Evolutionary conservation across 37 sponge, comb jelly and placozoan species (phyloP), one percentile per base, ranked within the genome.

Genomic region (Chondrilla cf. caribensis): DNA sequence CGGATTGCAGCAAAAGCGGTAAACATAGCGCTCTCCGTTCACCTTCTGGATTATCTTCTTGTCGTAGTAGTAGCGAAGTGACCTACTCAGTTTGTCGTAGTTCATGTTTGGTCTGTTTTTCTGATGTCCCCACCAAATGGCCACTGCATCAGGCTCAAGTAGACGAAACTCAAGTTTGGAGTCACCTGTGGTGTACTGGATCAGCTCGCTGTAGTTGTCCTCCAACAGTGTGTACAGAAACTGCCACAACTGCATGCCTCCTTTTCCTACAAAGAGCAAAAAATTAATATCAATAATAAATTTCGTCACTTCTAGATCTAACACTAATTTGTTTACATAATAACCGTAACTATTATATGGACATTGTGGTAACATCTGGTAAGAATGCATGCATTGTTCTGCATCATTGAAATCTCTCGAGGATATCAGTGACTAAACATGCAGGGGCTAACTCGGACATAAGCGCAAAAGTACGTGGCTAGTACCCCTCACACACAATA

Each of bases 191-290:
- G 89, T 91, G 87, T 91, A 95, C 58, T 89, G 84, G 60, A 95
- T 95, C 21, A 95, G 79, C 0, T 93, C 80, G 2, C 65, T 42
- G 55, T 86, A 86, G 19, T 84, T 67, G 43, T 95, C 87, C 41
- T 76, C 82, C 66, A 95, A 79, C 51, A 95, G 70, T 35, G 90
- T 80, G 66, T 90, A 90, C 40, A 95, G 90, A 68, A 90, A 95
- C 65, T 95, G 89, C 95, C 95, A 95, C 51, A 95, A 54, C 54
- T 95, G 95, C 83, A 89, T 91, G 18, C 89, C 89, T 77, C 95
- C 92, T 84, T 91, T 91, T 84, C 91, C 89, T 89, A 39, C 24
- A 73, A 42, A 62, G 22, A n/a, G 51, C 6, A 14, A 47, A 6
- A 62, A 62, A 62, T 55, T 55, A 55, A 55, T 19, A 55, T 11